phyloP scores from a whole-genome alignment of 2,113 vertebrate species.

The Oceanodroma tethys region DNA sequence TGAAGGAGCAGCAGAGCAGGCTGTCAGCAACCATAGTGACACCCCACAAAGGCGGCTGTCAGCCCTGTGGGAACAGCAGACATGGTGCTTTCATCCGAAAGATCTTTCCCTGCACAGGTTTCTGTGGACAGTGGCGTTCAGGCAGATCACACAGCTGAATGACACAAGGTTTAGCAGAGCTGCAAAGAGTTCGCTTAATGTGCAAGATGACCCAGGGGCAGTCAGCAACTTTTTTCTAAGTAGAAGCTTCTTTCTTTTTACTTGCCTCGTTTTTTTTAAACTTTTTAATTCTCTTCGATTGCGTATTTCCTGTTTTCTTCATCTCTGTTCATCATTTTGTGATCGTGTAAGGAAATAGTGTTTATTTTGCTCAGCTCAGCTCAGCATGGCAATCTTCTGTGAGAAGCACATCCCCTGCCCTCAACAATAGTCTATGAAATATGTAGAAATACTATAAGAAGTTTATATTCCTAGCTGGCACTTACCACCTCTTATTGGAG shows the following conservation, averaged over 20 bases:
- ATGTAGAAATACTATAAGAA: not conserved
- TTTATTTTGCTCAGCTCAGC: not conserved
- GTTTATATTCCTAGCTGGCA: not conserved
- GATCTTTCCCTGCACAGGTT: not conserved
- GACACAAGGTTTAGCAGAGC: not conserved
- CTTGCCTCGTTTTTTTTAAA: not conserved
- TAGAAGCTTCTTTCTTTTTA: not conserved
- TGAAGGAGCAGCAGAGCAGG: not conserved
- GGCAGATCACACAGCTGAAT: accelerated
- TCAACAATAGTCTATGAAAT: not conserved
- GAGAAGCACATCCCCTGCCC: not conserved
- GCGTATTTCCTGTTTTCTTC: not conserved
- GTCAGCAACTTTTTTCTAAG: not conserved
- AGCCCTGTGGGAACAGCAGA: not conserved
- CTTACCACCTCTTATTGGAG: not conserved
- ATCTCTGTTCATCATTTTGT: not conserved
- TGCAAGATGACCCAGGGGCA: not conserved
- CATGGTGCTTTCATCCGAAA: not conserved
- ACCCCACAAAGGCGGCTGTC: not conserved
- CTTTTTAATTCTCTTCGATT: not conserved
- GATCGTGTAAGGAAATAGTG: not conserved
- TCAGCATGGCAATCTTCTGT: not conserved
- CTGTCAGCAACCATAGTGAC: not conserved
- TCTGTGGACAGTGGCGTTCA: not conserved
- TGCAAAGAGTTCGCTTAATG: not conserved